A percentile compares a stretch with the other conserved stretches of the same genome.
Evolutionary conservation across 2,888 invertebrate species (phyloP).

Genomic region (Tinea trinotella): DNA sequence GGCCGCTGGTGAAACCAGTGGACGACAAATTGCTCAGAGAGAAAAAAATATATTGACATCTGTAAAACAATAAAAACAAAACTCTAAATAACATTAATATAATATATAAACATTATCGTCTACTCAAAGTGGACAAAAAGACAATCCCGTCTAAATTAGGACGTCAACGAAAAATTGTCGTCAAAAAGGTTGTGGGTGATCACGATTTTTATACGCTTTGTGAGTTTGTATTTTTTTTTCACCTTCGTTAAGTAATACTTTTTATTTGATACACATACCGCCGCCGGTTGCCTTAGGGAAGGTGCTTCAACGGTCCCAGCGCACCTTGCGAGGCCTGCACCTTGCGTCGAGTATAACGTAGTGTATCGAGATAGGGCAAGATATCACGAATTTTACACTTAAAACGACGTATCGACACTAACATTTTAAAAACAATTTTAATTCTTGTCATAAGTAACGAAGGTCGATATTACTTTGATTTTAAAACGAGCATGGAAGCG

Average conservation of each 20-base stretch:
- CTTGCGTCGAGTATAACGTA: slow-evolving; percentile 51
- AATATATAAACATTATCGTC: not conserved
- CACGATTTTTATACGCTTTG: slow-evolving; percentile 15
- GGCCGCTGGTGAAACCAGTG: too few relatives aligned
- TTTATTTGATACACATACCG: slow-evolving; percentile 20
- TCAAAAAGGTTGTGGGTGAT: slow-evolving; percentile 14
- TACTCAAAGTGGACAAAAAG: not conserved
- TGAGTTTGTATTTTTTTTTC: slow-evolving; percentile 15
- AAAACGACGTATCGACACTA: slow-evolving; percentile 29
- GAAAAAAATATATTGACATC: too few relatives aligned
- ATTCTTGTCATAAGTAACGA: not conserved
- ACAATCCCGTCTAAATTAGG: not conserved
- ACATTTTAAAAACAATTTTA: not conserved
- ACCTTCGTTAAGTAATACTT: slow-evolving; percentile 17
- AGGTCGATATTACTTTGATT: slow-evolving; percentile 20
- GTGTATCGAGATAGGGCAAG: slow-evolving; percentile 52
- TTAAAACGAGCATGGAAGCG: slow-evolving; percentile 29
- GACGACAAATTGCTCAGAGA: too few relatives aligned
- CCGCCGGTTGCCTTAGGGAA: slow-evolving; percentile 29
- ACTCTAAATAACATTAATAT: slow-evolving; percentile 10
- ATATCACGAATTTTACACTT: slow-evolving; percentile 37
- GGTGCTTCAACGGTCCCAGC: slow-evolving; percentile 57
- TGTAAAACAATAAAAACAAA: not conserved
- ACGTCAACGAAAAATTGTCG: slow-evolving; percentile 16
- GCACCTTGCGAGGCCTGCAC: slow-evolving; percentile 59